Evolutionary conservation across 2,797 vertebrate species (phyloP).

Genomic region (Ptychadena robeensis): DNA sequence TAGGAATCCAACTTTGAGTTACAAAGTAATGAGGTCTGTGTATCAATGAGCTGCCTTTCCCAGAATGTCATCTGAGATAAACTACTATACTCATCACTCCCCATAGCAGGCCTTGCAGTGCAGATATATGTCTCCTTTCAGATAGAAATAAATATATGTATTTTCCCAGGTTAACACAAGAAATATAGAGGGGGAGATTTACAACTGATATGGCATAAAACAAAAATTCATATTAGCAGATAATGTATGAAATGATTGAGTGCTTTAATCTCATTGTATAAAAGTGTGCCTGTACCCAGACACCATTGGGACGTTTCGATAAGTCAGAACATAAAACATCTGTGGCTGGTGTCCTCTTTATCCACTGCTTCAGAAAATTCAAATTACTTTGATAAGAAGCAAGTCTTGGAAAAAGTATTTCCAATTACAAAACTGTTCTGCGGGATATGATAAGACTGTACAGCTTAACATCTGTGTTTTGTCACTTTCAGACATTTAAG

Average conservation of each 20-base stretch:
- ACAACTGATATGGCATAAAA: constrained; percentile 37
- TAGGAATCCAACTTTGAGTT: background rate
- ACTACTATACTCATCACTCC: background rate
- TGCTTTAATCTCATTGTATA: constrained; percentile 57
- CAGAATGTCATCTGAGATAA: background rate
- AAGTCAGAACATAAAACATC: constrained; percentile 57
- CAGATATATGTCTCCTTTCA: background rate
- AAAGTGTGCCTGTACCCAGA: constrained; percentile 44
- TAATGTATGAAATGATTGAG: constrained; percentile 59
- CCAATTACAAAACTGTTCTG: constrained; percentile 53
- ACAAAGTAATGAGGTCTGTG: background rate
- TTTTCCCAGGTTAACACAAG: constrained; percentile 5
- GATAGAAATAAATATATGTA: constrained; percentile 9
- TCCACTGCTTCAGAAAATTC: constrained; percentile 50
- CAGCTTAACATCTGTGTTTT: constrained; percentile 42
- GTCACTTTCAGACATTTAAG: constrained; percentile 6
- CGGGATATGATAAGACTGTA: constrained; percentile 41
- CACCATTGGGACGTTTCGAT: constrained; percentile 53
- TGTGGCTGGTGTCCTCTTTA: constrained; percentile 38
- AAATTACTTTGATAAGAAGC: constrained; percentile 60
- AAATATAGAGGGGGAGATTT: constrained; percentile 6
- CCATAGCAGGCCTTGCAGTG: background rate
- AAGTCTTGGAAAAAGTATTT: constrained; percentile 55
- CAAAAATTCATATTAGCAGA: constrained; percentile 44
- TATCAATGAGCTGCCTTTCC: background rate